Conservation (phyloP, 2,888 invertebrate species). For the Diarsia dahlii region DNA sequence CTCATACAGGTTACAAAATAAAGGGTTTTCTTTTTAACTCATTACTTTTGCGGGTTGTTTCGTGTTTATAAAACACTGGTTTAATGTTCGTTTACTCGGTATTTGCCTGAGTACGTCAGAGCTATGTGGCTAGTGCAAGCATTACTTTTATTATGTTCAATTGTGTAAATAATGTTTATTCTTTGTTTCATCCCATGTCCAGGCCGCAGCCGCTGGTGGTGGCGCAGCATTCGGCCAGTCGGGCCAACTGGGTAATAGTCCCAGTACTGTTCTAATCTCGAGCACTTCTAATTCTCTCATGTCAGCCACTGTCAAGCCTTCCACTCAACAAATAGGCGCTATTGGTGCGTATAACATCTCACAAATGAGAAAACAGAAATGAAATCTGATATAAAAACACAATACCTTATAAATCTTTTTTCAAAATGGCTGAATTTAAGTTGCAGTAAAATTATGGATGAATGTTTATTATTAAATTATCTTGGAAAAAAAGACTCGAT, state of each 20-base stretch:
- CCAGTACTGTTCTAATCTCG: slow-evolving; percentile 96
- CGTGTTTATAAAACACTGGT: neutral
- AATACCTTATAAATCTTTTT: slow-evolving; percentile 27
- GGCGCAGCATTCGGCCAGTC: slow-evolving; percentile 95
- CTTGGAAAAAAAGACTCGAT: slow-evolving; percentile 40
- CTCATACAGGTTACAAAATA: neutral
- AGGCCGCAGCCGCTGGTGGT: slow-evolving; percentile 90
- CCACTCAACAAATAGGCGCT: slow-evolving; percentile 95
- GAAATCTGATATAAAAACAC: slow-evolving; percentile 45
- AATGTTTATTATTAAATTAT: slow-evolving; percentile 17
- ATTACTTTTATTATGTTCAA: slow-evolving; percentile 13
- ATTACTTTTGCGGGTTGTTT: slow-evolving; percentile 4
- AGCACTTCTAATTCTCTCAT: slow-evolving; percentile 96
- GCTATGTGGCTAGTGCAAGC: neutral
- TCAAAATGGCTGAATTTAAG: slow-evolving; percentile 57
- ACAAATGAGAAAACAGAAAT: slow-evolving; percentile 64
- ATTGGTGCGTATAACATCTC: slow-evolving; percentile 91
- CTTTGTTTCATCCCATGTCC: slow-evolving; percentile 58
- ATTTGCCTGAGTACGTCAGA: neutral
- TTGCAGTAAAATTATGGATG: slow-evolving; percentile 19
- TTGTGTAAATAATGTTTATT: slow-evolving; percentile 40
- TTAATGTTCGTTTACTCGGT: neutral
- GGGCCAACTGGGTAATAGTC: slow-evolving; percentile 95
- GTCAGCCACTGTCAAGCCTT: slow-evolving; percentile 96
- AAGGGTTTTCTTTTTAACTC: neutral